Base-by-base conservation (phyloP, 92 coral and sea anemone species). In the Zoanthus solanderi region DNA sequence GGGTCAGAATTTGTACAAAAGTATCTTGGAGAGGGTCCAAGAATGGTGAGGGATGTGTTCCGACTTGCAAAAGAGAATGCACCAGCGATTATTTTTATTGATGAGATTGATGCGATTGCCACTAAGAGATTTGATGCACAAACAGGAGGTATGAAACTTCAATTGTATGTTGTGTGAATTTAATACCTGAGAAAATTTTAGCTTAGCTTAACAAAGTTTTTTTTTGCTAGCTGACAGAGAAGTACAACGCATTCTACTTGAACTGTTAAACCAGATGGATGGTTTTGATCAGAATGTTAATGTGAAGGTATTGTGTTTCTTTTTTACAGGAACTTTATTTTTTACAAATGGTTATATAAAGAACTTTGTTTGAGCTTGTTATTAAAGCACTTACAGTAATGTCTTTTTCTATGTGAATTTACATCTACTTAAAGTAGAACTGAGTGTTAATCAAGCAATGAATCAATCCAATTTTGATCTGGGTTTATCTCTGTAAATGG, bases 121-220 rank as follows among this genome's bases (percentile, higher is more conserved):
- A 97, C 99, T 1, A 97, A 97, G 92, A 93, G 99, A 91, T 97
- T 97, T 90, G 99, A 97, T 73, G 99, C 99, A 50, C 99, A 97
- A 80, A 97, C 99, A 16, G 99, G 99, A 91, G 99, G 99, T 97
- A 87, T n/a, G 89, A 61, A n/a, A 7, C 17, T 17, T 76, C 0
- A 34, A n/a, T 72, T 72, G 0, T 72, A 7, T 6, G 9, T 74
- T 74, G 56, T 34, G 42, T 34, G 3, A 34, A 34, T 1, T 34
- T 34, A 34, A 34, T 34, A 34, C 42, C 42, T 34, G 42, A 34
- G 42, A 34, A 34, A 34, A 3, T 34, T 34, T 34, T 34, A 29
- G 45, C 34, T 32, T 45, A 71, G 2, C 46, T 17, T 6, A 73
- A 16, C 7, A 68, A 13, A 31, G 31, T 12, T 60, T 76, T 10